Percentiles rank a stretch among this genome's conserved stretches.
These are phyloP conservation scores for Drosophila atroscutellata DNA, from an alignment of 2,888 invertebrate genomes.

Conservation along the genomic window DNA sequence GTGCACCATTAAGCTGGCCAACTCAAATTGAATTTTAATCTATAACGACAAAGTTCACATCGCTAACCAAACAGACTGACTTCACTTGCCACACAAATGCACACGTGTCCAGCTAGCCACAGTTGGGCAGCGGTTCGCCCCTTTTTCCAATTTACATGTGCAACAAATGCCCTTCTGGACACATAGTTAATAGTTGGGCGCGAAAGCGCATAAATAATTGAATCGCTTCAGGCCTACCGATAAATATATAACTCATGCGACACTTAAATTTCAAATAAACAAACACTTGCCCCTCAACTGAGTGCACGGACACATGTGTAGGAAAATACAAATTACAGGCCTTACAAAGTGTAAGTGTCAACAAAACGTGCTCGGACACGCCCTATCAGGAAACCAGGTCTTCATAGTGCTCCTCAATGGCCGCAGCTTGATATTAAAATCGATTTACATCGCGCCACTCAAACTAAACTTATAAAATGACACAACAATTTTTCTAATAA, in stretches of 20 bases:
- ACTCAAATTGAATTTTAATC: constrained; percentile 17
- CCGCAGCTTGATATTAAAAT: constrained; percentile 37
- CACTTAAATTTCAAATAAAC: constrained; percentile 30
- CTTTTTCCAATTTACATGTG: constrained; percentile 4
- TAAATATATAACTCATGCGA: constrained; percentile 46
- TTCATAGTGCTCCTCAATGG: background rate
- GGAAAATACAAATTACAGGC: background rate
- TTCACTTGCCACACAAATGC: background rate
- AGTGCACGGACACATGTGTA: background rate
- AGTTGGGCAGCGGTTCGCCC: constrained; percentile 3
- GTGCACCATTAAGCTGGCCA: constrained; percentile 4
- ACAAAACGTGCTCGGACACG: constrained; percentile 14
- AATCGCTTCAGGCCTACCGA: constrained; percentile 30
- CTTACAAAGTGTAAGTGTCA: constrained; percentile 51
- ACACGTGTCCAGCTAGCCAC: background rate
- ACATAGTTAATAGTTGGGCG: constrained; percentile 36
- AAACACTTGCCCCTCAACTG: constrained; percentile 21
- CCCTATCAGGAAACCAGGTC: constrained; percentile 10
- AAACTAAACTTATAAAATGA: constrained; percentile 3
- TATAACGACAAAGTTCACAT: background rate
- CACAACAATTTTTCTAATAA: constrained; percentile 32
- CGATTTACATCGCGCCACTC: constrained; percentile 30
- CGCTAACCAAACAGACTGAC: background rate
- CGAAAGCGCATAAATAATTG: constrained; percentile 58
- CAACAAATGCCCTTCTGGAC: constrained; percentile 11